These are phyloP conservation scores for Nicator chloris DNA, from an alignment of 2,113 vertebrate genomes.

Conservation along the genomic window DNA sequence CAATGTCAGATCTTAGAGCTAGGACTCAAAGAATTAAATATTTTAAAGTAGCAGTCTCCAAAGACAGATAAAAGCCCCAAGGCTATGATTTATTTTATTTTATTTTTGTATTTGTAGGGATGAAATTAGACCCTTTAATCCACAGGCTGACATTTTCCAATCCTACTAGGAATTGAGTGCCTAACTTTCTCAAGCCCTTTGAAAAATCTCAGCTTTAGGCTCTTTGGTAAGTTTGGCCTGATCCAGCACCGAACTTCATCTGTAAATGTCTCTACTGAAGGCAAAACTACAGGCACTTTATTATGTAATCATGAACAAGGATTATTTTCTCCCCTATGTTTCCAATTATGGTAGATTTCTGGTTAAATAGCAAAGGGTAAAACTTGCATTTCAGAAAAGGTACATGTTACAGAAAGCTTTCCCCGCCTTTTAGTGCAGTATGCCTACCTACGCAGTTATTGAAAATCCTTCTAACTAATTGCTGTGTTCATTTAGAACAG, in stretches of 20 bases:
- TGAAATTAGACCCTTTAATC: slow-evolving; percentile 6
- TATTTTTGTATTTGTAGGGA: neutral
- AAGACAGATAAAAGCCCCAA: neutral
- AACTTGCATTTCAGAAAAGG: neutral
- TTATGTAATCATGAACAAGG: neutral
- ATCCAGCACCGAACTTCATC: neutral
- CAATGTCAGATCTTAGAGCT: slow-evolving; percentile 3
- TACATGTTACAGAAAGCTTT: fast-evolving
- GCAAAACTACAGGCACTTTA: neutral
- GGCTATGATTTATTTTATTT: neutral
- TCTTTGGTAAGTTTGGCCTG: neutral
- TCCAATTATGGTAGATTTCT: neutral
- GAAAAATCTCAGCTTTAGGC: neutral
- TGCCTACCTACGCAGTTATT: neutral
- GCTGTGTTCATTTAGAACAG: neutral
- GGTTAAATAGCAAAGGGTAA: neutral
- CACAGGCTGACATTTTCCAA: slow-evolving; percentile 1
- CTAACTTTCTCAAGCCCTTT: neutral
- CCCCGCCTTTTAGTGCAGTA: neutral
- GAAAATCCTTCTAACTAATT: neutral
- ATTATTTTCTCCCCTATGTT: neutral
- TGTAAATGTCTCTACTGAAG: neutral
- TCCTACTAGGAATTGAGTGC: neutral
- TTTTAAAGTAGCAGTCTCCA: neutral
- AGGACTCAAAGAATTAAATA: neutral